Evolutionary conservation across 1,140 invertebrate genomes (phyloP).

Genomic region (Galleria mellonella): DNA sequence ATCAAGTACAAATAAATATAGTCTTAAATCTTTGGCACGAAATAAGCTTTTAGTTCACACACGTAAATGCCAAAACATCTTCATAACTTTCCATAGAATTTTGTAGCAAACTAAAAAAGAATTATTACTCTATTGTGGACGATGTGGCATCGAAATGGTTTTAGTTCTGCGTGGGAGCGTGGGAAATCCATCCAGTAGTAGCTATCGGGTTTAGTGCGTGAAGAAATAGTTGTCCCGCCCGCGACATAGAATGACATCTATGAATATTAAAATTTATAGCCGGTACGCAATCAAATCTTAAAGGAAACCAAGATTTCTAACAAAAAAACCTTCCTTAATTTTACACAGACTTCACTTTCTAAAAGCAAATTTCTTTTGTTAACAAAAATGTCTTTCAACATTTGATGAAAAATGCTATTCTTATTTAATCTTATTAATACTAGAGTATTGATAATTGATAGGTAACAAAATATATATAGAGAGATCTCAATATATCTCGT

Average conservation of each 20-base stretch:
- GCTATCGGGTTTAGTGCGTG: constrained; percentile 4
- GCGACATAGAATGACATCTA: not conserved
- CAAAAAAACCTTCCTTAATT: too few relatives aligned
- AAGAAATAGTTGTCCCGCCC: not conserved
- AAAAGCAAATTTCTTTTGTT: too few relatives aligned
- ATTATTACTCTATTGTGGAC: constrained; percentile 1
- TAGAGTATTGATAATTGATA: too few relatives aligned
- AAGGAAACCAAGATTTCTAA: not conserved
- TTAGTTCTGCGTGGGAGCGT: constrained; percentile 2
- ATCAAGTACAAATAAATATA: too few relatives aligned
- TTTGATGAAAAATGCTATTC: too few relatives aligned
- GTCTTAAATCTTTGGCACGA: not conserved
- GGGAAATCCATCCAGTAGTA: not conserved
- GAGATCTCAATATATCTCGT: too few relatives aligned
- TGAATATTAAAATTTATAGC: constrained; percentile 1
- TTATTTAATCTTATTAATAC: too few relatives aligned
- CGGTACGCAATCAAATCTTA: not conserved
- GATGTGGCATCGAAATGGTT: constrained; percentile 2
- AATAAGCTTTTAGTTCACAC: not conserved
- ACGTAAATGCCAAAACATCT: not conserved
- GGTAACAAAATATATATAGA: too few relatives aligned
- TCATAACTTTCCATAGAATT: too few relatives aligned
- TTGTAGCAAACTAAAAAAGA: not conserved
- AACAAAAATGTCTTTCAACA: too few relatives aligned
- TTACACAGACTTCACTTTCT: too few relatives aligned